Percentiles rank a stretch among this genome's conserved stretches.
These are phyloP conservation scores for Rhyacophila evoluta DNA, from an alignment of 2,888 invertebrate species.

Conservation along the genomic window DNA sequence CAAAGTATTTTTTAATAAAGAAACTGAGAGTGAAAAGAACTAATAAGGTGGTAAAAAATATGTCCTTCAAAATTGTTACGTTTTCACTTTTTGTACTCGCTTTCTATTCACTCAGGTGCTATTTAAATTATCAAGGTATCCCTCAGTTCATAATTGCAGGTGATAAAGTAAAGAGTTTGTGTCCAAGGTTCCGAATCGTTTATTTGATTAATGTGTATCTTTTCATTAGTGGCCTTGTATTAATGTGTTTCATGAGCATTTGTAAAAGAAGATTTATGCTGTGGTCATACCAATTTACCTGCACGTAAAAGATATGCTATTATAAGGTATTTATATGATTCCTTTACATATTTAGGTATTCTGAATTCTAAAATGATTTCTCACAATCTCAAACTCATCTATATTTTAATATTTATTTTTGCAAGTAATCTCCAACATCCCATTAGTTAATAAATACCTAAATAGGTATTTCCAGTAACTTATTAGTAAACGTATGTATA, in stretches of 20 bases:
- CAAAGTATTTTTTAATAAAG: conserved; percentile 40
- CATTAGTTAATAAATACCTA: no score
- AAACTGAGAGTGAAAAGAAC: conserved; percentile 52
- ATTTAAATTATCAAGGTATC: conserved; percentile 34
- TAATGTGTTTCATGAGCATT: conserved; percentile 28
- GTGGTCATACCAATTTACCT: background rate
- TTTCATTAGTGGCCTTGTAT: conserved; percentile 39
- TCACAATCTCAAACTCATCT: no score
- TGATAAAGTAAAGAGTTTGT: conserved; percentile 35
- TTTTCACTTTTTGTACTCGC: conserved; percentile 46
- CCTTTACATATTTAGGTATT: no score
- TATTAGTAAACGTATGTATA: no score
- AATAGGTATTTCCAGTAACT: no score
- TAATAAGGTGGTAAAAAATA: conserved; percentile 29
- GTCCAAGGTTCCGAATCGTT: conserved; percentile 30
- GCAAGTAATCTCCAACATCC: no score
- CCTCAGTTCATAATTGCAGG: conserved; percentile 49
- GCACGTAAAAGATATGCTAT: background rate
- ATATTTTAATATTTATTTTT: background rate
- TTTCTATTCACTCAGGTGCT: conserved; percentile 33
- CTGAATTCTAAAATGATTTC: no score
- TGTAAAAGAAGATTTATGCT: conserved; percentile 31
- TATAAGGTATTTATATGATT: conserved; percentile 44
- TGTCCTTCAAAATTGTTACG: conserved; percentile 42
- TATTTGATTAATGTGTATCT: conserved; percentile 49